Percentiles rank a stretch among this genome's conserved stretches.
These are phyloP conservation scores for Nomada goodeniana DNA, from an alignment of 2,888 invertebrate species.

Conservation along the genomic window DNA sequence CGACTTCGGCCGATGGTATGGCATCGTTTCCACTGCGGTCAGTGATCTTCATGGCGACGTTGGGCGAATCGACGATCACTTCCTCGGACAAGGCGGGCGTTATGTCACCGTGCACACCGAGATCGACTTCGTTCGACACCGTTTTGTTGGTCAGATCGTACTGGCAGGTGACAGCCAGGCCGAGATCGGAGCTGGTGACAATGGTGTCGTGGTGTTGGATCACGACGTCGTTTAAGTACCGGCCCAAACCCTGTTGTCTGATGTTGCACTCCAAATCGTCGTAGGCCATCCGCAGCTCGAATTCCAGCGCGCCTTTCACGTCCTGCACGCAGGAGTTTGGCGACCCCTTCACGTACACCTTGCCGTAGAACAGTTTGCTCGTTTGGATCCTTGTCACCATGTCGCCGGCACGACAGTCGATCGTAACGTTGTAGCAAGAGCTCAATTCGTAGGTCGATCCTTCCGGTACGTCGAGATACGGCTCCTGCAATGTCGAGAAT, in stretches of 20 bases:
- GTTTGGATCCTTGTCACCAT: constrained; percentile 97
- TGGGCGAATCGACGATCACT: constrained; percentile 96
- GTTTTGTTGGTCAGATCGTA: constrained; percentile 97
- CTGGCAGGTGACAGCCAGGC: constrained; percentile 96
- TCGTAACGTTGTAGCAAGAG: constrained; percentile 97
- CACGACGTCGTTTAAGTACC: constrained; percentile 95
- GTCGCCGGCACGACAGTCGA: constrained; percentile 95
- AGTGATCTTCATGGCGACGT: constrained; percentile 97
- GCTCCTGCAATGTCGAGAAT: constrained; percentile 87
- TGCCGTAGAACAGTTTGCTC: constrained; percentile 96
- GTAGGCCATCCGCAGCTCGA: constrained; percentile 96
- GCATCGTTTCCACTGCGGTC: constrained; percentile 93
- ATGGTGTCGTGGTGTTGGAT: constrained; percentile 98
- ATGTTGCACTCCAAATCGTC: constrained; percentile 97
- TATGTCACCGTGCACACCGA: constrained; percentile 95
- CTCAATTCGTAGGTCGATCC: constrained; percentile 96
- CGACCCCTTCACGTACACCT: constrained; percentile 97
- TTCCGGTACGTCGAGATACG: constrained; percentile 95
- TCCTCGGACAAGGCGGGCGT: constrained; percentile 94
- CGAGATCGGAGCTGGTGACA: constrained; percentile 96
- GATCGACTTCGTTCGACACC: constrained; percentile 95
- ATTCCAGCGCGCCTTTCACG: constrained; percentile 94
- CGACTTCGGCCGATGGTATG: constrained; percentile 95
- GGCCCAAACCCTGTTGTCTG: constrained; percentile 93
- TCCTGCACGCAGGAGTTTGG: constrained; percentile 97